Evolutionary conservation across 2,888 invertebrate species (phyloP), one percentile per base, ranked within the genome.

Genomic region (Erebia epiphron): DNA sequence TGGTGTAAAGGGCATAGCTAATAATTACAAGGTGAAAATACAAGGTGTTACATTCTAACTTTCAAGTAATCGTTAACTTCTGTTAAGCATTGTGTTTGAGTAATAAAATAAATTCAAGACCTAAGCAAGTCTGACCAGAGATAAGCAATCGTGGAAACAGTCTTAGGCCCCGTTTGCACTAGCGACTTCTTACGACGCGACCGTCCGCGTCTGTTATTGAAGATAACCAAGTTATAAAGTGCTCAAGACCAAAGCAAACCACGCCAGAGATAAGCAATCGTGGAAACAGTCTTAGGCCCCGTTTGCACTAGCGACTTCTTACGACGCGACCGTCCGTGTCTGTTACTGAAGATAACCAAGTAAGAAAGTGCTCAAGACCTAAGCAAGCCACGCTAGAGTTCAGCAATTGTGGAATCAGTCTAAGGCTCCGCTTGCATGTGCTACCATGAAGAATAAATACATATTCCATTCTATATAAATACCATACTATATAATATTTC

Each of bases 121-220:
- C 72, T 70, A 72, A 70, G 70, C 70, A 67, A 46, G 71, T 52
- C 64, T 62, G 69, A 66, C 60, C 74, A 73, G 76, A 75, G 84
- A 86, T 87, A 84, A 86, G 87, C 88, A 86, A 88, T 88, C 87
- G 83, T 84, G 83, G 83, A 65, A 43, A 46, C 66, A 56, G 56
- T 56, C 43, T 86, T 46, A 56, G 56, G 56, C 43, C 18, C 9
- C 14, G n/a, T 13, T 8, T 14, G 3, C 41, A 54, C 35, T 41
- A 8, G 41, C 64, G 64, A 64, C 16, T 52, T 35, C 16, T 26
- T 26, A n/a, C n/a, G 58, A 58, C 58, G 21, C 56, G 26, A 57
- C 10, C 13, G 26, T 18, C 56, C 10, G 56, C 13, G 35, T 35
- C 35, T 0, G 35, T 35, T 7, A 35, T 7, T 35, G 35, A 35